Percentiles rank a stretch among this genome's conserved stretches.
phyloP scores from a whole-genome alignment of 2,113 vertebrate species.

The Cinclus cinclus region DNA sequence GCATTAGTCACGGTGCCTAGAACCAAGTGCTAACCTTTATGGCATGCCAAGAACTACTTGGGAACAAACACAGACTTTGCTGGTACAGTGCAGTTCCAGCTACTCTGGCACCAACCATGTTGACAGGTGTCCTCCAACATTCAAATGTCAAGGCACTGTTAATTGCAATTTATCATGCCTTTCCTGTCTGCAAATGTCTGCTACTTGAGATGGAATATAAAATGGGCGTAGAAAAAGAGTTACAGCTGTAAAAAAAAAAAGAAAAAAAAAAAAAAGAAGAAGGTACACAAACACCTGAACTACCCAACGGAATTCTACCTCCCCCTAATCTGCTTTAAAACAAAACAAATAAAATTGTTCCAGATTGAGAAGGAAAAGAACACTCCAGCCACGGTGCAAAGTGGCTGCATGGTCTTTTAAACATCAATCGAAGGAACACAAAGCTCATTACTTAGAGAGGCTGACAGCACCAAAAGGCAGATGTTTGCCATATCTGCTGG shows the following conservation, averaged over 20 bases:
- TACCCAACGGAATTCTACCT: background rate
- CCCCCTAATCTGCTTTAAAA: background rate
- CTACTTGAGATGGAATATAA: background rate
- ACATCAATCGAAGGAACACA: background rate
- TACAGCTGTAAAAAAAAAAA: background rate
- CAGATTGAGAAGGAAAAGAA: background rate
- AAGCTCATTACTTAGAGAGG: conserved; percentile 31
- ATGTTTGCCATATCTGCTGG: background rate
- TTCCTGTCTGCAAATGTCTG: conserved; percentile 33
- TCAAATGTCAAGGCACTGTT: conserved; percentile 32
- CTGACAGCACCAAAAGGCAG: background rate
- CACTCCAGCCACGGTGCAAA: background rate
- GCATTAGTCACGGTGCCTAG: conserved; percentile 44
- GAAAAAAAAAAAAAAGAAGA: background rate
- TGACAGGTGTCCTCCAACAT: conserved; percentile 46
- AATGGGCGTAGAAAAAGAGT: background rate
- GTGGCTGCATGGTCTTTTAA: background rate
- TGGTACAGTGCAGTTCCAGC: background rate
- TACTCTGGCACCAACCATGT: conserved; percentile 23
- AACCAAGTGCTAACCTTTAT: conserved; percentile 59
- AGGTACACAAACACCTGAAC: background rate
- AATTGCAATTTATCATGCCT: conserved; percentile 43
- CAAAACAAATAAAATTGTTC: background rate
- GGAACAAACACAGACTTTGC: conserved; percentile 45
- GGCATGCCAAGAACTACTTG: conserved; percentile 56